A percentile compares a stretch with the other conserved stretches of the same genome.
These are phyloP conservation scores for Aphidoletes aphidimyza DNA, from an alignment of 2,888 invertebrate genomes.

Conservation along the genomic window DNA sequence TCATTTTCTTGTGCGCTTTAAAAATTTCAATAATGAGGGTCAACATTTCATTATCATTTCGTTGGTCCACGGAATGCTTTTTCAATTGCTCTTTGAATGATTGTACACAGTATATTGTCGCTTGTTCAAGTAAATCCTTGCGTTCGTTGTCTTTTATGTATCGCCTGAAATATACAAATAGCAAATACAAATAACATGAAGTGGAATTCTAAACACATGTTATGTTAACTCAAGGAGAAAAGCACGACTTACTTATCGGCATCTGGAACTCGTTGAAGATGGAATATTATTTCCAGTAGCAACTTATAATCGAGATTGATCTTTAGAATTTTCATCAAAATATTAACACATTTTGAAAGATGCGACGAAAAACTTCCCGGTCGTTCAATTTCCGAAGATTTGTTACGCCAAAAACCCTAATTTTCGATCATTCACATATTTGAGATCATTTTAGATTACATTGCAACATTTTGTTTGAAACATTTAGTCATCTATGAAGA, in stretches of 20 bases:
- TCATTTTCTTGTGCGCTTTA: slow-evolving; percentile 76
- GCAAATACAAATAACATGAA: neutral
- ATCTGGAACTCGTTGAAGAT: slow-evolving; percentile 84
- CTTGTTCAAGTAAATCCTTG: slow-evolving; percentile 81
- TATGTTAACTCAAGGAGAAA: too few relatives aligned
- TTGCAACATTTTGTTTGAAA: slow-evolving; percentile 55
- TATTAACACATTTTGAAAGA: slow-evolving; percentile 84
- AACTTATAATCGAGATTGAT: slow-evolving; percentile 83
- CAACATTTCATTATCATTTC: slow-evolving; percentile 67
- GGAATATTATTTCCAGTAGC: slow-evolving; percentile 81
- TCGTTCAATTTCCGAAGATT: slow-evolving; percentile 88
- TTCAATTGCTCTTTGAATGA: slow-evolving; percentile 74
- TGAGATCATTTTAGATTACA: too few relatives aligned
- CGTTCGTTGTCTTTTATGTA: slow-evolving; percentile 88
- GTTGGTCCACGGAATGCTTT: slow-evolving; percentile 67
- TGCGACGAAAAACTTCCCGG: slow-evolving; percentile 92
- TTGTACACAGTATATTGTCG: slow-evolving; percentile 78
- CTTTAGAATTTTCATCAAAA: slow-evolving; percentile 83
- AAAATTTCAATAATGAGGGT: slow-evolving; percentile 72
- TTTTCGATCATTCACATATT: neutral
- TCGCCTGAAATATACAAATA: too few relatives aligned
- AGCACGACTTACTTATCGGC: slow-evolving; percentile 79
- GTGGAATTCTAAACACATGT: slow-evolving; percentile 53
- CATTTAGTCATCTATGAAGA: neutral
- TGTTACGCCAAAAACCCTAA: slow-evolving; percentile 91